Evolutionary conservation across 2,888 invertebrate species (phyloP), one percentile per base, ranked within the genome.

Genomic region (Cheilosia vulpina): DNA sequence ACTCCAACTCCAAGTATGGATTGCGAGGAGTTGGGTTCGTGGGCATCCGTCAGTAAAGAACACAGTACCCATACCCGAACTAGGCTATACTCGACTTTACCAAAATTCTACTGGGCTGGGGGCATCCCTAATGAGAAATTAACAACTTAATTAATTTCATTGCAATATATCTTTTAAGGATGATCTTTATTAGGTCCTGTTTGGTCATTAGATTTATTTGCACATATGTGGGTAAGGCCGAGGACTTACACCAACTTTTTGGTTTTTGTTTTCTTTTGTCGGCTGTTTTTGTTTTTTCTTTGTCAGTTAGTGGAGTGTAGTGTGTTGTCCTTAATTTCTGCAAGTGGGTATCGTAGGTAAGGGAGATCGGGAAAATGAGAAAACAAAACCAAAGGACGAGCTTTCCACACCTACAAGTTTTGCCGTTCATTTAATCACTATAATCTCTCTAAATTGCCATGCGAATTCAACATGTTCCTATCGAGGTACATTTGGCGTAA

Each of bases 101-200:
- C 55, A 73, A 58, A 21, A 55, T 38, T 43, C 65, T 7, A 47
- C 47, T n/a, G 9, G 0, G 60, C 65, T 82, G 78, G 69, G 66
- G 84, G 76, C 65, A 84, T 77, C 78, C 84, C 88, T 91, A 91
- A 90, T 91, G 91, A 90, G 90, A 90, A 91, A 91, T 91, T 91
- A 91, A 91, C 91, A 90, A 91, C 91, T 91, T 91, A 91, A 91
- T 91, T 91, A 91, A 91, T 91, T 90, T 89, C 89, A 89, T 89
- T 89, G 90, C 90, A 90, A 91, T 90, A 91, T 90, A 91, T 90
- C 90, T 90, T 90, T 72, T 77, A 63, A 77, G 85, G 85, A 85
- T 81, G 85, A 85, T 81, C 76, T 85, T 85, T 85, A 85, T 85
- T 85, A 72, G 85, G 76, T 81, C 68, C 72, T 81, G 85, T 72